Evolutionary conservation across 2,113 vertebrate genomes (phyloP).

Genomic region (Tympanuchus pallidicinctus): DNA sequence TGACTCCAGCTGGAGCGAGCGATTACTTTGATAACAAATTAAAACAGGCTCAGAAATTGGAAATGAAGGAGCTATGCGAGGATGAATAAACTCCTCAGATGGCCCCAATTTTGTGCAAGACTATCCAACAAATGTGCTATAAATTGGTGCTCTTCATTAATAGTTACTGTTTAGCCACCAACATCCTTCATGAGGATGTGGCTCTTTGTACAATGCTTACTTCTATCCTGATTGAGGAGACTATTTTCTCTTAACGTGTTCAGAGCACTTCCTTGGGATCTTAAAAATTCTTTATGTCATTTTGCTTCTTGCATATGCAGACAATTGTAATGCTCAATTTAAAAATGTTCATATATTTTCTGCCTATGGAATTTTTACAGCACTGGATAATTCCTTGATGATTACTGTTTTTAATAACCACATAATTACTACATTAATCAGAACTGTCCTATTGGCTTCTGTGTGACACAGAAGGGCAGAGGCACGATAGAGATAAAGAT

Average conservation of each 20-base stretch:
- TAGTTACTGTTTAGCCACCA: constrained; percentile 71
- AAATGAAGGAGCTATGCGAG: constrained; percentile 78
- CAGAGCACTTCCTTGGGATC: constrained; percentile 75
- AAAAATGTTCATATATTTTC: constrained; percentile 82
- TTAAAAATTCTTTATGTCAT: constrained; percentile 81
- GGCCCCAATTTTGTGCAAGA: constrained; percentile 62
- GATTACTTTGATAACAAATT: constrained; percentile 85
- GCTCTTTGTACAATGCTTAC: constrained; percentile 59
- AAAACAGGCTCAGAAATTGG: constrained; percentile 81
- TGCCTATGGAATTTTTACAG: constrained; percentile 78
- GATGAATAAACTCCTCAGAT: constrained; percentile 70
- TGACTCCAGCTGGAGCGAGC: constrained; percentile 72
- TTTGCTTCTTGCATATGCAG: constrained; percentile 75
- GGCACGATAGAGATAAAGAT: constrained; percentile 72
- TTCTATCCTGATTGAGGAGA: constrained; percentile 77
- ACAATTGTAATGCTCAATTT: constrained; percentile 78
- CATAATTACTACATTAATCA: constrained; percentile 84
- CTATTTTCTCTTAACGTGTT: constrained; percentile 76
- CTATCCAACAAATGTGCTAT: constrained; percentile 70
- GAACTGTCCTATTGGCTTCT: constrained; percentile 76
- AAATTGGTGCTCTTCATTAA: constrained; percentile 80
- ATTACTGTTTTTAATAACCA: constrained; percentile 87
- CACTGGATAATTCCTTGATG: constrained; percentile 80
- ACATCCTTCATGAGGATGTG: constrained; percentile 71
- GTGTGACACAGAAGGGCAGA: constrained; percentile 75